These are phyloP conservation scores for Andrena marginata DNA, from an alignment of 2,888 invertebrate species.

Conservation along the genomic window DNA sequence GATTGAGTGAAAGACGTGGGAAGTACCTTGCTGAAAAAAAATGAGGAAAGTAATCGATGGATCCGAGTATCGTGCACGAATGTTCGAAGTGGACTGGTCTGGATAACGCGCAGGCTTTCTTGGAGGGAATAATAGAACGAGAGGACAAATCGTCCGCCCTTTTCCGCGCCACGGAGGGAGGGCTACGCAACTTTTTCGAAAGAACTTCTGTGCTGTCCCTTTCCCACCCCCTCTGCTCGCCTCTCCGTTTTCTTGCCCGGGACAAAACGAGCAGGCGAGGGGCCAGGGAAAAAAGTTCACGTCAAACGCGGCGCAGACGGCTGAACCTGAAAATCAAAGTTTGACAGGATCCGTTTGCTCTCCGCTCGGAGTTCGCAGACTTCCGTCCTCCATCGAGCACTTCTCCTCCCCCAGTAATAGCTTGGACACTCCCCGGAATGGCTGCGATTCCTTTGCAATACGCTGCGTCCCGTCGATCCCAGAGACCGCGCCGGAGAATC, in stretches of 20 bases:
- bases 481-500: constrained; percentile 3
- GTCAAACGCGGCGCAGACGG: constrained; percentile 56
- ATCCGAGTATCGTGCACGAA: not conserved
- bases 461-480: constrained; percentile 6
- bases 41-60: not conserved
- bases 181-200: constrained; percentile 74
- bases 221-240: constrained; percentile 40
- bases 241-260: constrained; percentile 23
- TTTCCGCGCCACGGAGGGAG: constrained; percentile 71
- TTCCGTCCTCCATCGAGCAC: constrained; percentile 43
- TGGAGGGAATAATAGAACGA: not conserved
- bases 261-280: constrained; percentile 46
- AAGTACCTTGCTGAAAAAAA: not conserved
- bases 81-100: not conserved
- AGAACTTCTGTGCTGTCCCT: constrained; percentile 61
- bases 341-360: constrained; percentile 72
- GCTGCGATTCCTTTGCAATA: constrained; percentile 16
- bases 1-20: not conserved
- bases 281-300: constrained; percentile 65
- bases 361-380: constrained; percentile 62
- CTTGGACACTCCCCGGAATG: constrained; percentile 28
- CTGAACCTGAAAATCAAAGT: constrained; percentile 72
- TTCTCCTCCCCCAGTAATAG: constrained; percentile 43
- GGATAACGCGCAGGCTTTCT: not conserved
- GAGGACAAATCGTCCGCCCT: constrained; percentile 73